Evolutionary conservation across 2,888 invertebrate genomes (phyloP).

Genomic region (Acleris emargana): DNA sequence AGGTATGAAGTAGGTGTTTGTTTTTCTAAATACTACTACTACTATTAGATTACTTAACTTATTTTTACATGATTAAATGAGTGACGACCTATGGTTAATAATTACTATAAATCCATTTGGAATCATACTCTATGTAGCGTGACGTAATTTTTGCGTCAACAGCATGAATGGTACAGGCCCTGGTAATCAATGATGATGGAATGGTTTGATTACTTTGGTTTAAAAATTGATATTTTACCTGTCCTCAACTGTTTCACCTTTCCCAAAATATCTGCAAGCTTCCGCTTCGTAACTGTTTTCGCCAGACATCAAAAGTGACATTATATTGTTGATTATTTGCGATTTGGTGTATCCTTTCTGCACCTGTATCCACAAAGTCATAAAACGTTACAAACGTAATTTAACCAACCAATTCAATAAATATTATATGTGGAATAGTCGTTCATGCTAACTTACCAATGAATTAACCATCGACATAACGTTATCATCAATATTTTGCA

Average conservation of each 20-base stretch:
- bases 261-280: slow-evolving; percentile 57
- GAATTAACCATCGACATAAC: slow-evolving; percentile 57
- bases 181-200: too few species aligned
- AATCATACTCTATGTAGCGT: too few species aligned
- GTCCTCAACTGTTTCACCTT: slow-evolving; percentile 45
- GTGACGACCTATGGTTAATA: too few species aligned
- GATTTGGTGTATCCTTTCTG: slow-evolving; percentile 66
- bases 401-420: too few species aligned
- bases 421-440: too few species aligned
- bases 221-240: slow-evolving; percentile 49
- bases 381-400: slow-evolving; percentile 7
- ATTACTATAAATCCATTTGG: too few species aligned
- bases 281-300: slow-evolving; percentile 67
- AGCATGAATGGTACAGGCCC: too few species aligned
- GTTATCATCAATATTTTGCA: slow-evolving; percentile 68
- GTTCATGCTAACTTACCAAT: slow-evolving; percentile 56
- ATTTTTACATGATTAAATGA: too few species aligned
- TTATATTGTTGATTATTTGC: slow-evolving; percentile 71
- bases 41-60: too few species aligned
- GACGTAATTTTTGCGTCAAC: too few species aligned
- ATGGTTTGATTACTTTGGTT: neutral
- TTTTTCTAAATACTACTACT: too few species aligned
- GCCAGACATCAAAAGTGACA: slow-evolving; percentile 67
- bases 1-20: too few species aligned
- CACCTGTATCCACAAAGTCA: slow-evolving; percentile 58